phyloP scores from a whole-genome alignment of 2,113 vertebrate species.

The Hyperopisus bebe region DNA sequence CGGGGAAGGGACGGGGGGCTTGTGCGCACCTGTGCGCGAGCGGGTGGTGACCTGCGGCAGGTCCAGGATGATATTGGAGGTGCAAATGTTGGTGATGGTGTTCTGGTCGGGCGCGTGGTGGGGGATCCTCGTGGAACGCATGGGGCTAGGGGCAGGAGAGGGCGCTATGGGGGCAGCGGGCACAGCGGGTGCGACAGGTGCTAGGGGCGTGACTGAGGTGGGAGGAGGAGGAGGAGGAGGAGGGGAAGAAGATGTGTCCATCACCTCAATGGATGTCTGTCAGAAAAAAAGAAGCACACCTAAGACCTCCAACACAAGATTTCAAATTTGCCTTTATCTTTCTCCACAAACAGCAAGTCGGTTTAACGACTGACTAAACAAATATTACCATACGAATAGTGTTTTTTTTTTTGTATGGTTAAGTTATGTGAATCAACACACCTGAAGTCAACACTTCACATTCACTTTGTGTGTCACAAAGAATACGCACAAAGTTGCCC shows the following conservation, averaged over 20 bases:
- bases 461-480: neutral
- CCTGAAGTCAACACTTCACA: neutral
- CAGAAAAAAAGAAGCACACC: neutral
- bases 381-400: no score
- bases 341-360: neutral
- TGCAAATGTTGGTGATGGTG: slow-evolving; percentile 72
- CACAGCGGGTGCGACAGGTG: neutral
- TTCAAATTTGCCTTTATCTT: neutral
- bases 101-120: slow-evolving; percentile 61
- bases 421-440: neutral
- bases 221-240: slow-evolving; percentile 44
- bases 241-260: slow-evolving; percentile 55
- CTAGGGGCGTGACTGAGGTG: neutral
- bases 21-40: slow-evolving; percentile 58
- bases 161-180: slow-evolving; percentile 10
- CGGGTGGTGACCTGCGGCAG: slow-evolving; percentile 63
- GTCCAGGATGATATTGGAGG: slow-evolving; percentile 70
- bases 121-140: slow-evolving; percentile 54
- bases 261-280: slow-evolving; percentile 56
- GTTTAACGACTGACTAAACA: neutral
- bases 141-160: slow-evolving; percentile 45
- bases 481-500: neutral
- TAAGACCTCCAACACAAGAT: neutral
- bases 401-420: neutral
- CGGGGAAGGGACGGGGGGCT: slow-evolving; percentile 39